Evolutionary conservation across 37 sponge, comb jelly and placozoan species (phyloP).

Genomic region (Cliona cf. orientalis): DNA sequence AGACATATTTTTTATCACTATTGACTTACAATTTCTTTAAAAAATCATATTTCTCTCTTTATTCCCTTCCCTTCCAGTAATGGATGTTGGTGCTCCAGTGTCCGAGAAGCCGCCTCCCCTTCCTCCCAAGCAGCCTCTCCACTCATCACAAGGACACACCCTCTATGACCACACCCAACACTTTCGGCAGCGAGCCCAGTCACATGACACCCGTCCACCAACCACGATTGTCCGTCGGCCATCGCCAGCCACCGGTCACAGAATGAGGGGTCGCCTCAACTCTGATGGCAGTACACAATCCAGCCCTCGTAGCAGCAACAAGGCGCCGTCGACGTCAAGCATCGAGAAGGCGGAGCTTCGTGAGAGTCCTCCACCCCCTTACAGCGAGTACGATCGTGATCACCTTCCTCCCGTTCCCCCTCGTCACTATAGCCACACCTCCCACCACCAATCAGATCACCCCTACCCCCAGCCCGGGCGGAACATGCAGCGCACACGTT

Average conservation of each 20-base stretch:
- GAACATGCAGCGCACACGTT: constrained; percentile 24
- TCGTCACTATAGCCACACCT: constrained; percentile 18
- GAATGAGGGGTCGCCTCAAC: neutral
- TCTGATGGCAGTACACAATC: constrained; percentile 11
- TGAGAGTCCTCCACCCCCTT: constrained; percentile 39
- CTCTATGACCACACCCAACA: neutral
- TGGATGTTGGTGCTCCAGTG: neutral
- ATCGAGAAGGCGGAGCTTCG: neutral
- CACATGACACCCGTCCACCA: neutral
- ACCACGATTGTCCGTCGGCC: neutral
- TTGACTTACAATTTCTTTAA: neutral
- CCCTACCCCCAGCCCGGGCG: neutral
- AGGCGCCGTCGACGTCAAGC: constrained; percentile 8
- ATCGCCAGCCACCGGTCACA: neutral
- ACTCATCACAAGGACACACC: neutral
- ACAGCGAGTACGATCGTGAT: constrained; percentile 21
- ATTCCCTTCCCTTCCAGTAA: neutral
- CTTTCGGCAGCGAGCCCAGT: neutral
- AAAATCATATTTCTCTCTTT: neutral
- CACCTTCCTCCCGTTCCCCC: neutral
- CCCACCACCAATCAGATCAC: constrained; percentile 8
- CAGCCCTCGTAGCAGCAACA: neutral
- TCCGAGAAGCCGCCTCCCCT: neutral
- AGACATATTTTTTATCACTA: neutral
- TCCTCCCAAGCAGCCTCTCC: neutral